Evolutionary conservation across 2,888 invertebrate genomes (phyloP).

Genomic region (Drosophila emarginata): DNA sequence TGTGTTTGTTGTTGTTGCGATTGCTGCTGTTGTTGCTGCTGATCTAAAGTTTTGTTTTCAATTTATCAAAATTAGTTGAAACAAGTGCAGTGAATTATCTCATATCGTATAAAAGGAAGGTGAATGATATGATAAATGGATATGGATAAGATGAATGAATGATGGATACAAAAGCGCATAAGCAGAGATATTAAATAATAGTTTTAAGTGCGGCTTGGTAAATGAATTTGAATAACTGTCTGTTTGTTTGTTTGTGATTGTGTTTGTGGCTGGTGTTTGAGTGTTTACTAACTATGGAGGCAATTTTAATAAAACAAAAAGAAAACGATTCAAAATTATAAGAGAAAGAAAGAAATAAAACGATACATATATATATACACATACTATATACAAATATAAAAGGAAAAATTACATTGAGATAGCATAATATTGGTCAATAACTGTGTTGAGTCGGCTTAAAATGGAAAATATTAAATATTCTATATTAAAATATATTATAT

Average conservation of each 20-base stretch:
- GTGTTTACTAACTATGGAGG: neutral
- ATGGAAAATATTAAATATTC: no score
- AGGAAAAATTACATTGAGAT: neutral
- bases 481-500: no score
- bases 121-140: constrained; percentile 25
- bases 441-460: neutral
- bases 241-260: neutral
- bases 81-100: constrained; percentile 34
- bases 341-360: neutral
- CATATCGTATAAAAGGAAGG: constrained; percentile 27
- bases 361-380: neutral
- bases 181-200: constrained; percentile 2
- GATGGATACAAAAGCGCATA: constrained; percentile 13
- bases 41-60: constrained; percentile 67
- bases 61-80: constrained; percentile 47
- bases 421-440: neutral
- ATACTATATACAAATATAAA: constrained; percentile 1
- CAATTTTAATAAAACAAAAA: neutral
- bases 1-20: constrained; percentile 45
- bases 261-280: constrained; percentile 6
- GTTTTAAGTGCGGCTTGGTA: neutral
- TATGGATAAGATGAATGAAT: constrained; percentile 6
- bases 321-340: neutral
- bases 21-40: constrained; percentile 46
- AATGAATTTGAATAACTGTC: neutral